Conservation (phyloP, 2,888 invertebrate species). For the Dynastes maya region DNA sequence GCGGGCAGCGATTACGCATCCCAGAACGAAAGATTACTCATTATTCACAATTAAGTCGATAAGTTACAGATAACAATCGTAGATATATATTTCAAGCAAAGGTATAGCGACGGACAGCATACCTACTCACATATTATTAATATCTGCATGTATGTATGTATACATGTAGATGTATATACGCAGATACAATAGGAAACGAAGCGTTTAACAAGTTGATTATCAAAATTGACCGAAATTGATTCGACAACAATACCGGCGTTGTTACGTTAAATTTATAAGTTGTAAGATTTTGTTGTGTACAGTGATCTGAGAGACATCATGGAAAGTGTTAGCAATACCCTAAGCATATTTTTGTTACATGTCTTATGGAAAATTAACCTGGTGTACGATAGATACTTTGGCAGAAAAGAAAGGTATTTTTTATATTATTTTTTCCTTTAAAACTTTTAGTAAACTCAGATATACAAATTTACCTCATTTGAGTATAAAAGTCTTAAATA, state of each 20-base stretch:
- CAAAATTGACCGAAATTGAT: constrained; percentile 42
- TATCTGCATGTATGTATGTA: background rate
- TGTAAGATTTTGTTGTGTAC: constrained; percentile 6
- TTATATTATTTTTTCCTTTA: background rate
- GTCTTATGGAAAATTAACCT: constrained; percentile 33
- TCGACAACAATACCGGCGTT: constrained; percentile 39
- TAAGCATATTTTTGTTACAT: constrained; percentile 22
- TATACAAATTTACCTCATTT: too few relatives aligned
- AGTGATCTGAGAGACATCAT: constrained; percentile 25
- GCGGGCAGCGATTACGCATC: background rate
- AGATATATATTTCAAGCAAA: constrained; percentile 6
- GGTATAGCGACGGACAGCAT: background rate
- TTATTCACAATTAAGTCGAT: background rate
- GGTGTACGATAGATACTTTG: constrained; percentile 34
- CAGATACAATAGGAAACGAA: constrained; percentile 15
- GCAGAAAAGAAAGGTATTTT: constrained; percentile 25
- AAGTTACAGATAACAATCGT: background rate
- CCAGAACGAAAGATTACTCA: background rate
- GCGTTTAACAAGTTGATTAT: constrained; percentile 44
- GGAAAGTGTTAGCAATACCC: constrained; percentile 26
- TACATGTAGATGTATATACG: constrained; percentile 5
- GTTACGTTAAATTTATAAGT: constrained; percentile 29
- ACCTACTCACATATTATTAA: background rate
- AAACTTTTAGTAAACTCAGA: too few relatives aligned
- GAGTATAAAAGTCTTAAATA: too few relatives aligned